Conservation (phyloP, 2,797 vertebrate genomes). For the Pseudomugil tenellus region DNA sequence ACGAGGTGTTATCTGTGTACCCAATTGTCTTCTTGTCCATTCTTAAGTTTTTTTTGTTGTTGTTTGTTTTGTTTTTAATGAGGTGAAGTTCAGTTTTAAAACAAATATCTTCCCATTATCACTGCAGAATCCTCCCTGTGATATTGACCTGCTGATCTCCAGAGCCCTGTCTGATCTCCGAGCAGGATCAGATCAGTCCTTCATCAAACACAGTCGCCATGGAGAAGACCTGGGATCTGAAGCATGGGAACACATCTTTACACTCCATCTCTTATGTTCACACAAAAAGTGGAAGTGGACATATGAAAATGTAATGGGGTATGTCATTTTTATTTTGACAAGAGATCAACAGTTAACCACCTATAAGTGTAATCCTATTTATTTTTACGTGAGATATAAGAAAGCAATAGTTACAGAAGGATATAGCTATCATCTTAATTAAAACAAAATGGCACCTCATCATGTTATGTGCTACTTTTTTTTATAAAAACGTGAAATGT, state of each 20-base stretch:
- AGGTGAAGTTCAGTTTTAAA: not conserved
- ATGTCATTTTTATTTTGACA: not conserved
- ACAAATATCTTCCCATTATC: slow-evolving; percentile 23
- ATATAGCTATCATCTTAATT: too few relatives aligned
- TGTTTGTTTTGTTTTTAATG: too few relatives aligned
- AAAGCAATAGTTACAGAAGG: not conserved
- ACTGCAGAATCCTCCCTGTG: slow-evolving; percentile 85
- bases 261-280: slow-evolving; percentile 89
- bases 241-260: slow-evolving; percentile 89
- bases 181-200: slow-evolving; percentile 81
- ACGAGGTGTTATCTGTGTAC: not conserved
- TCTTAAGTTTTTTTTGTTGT: not conserved
- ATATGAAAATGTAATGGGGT: slow-evolving; percentile 89
- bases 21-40: not conserved
- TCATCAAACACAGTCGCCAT: slow-evolving; percentile 82
- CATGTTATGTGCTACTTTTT: too few relatives aligned
- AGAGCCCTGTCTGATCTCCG: slow-evolving; percentile 85
- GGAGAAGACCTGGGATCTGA: slow-evolving; percentile 87
- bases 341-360: not conserved
- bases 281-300: slow-evolving; percentile 93
- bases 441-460: too few relatives aligned
- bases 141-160: slow-evolving; percentile 85
- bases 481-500: too few relatives aligned
- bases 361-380: not conserved
- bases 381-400: not conserved